Conservation (phyloP, 2,113 vertebrate species). For the Anhinga rufa region DNA sequence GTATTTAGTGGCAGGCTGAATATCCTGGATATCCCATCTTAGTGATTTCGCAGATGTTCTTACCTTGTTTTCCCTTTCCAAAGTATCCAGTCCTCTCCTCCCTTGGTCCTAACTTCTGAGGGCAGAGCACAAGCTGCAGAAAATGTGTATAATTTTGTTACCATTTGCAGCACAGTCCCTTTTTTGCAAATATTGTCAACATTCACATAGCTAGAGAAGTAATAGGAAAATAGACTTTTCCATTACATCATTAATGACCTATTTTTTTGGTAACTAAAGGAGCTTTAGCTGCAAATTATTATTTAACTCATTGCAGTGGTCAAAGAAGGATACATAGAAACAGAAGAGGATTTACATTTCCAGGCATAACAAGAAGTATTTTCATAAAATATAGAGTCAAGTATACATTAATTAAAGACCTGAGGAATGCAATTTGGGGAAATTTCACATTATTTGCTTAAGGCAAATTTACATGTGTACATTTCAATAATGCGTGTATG, state of each 20-base stretch:
- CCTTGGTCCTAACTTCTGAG: neutral
- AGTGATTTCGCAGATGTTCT: neutral
- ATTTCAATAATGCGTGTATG: neutral
- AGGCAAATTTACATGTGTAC: neutral
- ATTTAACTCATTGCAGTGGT: neutral
- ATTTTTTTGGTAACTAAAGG: neutral
- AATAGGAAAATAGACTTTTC: neutral
- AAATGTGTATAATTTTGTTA: neutral
- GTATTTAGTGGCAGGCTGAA: neutral
- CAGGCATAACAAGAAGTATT: neutral
- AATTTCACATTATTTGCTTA: neutral
- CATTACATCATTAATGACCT: neutral
- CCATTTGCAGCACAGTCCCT: neutral
- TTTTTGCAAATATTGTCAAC: neutral
- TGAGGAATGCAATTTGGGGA: neutral
- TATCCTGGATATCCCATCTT: neutral
- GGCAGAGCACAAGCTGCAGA: neutral
- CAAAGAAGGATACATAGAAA: neutral
- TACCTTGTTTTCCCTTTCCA: neutral
- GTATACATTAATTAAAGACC: neutral
- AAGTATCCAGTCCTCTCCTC: neutral
- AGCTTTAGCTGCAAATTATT: neutral
- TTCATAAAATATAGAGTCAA: neutral
- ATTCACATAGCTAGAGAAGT: neutral
- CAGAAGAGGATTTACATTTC: neutral